Evolutionary conservation across 2,797 vertebrate genomes (phyloP).

Genomic region (Tragelaphus eurycerus): DNA sequence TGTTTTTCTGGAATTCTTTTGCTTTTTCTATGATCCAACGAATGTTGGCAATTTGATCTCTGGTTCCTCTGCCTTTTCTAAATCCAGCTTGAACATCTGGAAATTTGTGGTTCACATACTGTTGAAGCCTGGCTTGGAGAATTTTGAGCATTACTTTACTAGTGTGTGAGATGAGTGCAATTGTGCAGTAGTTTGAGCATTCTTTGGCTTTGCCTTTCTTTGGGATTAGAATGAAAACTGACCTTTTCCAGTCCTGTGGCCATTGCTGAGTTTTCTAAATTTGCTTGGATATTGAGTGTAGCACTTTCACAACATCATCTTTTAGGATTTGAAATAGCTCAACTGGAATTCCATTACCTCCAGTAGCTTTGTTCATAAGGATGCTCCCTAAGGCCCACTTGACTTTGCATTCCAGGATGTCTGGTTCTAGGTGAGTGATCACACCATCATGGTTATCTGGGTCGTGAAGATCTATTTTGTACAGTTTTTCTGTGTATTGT

Average conservation of each 20-base stretch:
- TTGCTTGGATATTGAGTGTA: not conserved
- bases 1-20: too few species aligned
- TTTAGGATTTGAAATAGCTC: not conserved
- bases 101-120: accelerated
- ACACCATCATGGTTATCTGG: not conserved
- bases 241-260: not conserved
- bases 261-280: not conserved
- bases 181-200: not conserved
- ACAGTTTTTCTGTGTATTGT: not conserved
- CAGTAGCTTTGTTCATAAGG: not conserved
- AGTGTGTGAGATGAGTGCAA: not conserved
- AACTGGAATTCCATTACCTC: not conserved
- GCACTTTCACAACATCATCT: not conserved
- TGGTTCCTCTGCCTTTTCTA: not conserved
- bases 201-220: not conserved
- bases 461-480: not conserved
- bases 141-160: not conserved
- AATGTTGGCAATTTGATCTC: not conserved
- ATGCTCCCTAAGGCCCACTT: not conserved
- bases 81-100: not conserved
- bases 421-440: not conserved
- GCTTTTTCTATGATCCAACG: too few species aligned
- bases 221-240: not conserved
- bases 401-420: not conserved
- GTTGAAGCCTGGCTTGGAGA: not conserved